A percentile compares a stretch with the other conserved stretches of the same genome.
Conservation (phyloP, 2,888 invertebrate genomes). For the Troides helena region DNA sequence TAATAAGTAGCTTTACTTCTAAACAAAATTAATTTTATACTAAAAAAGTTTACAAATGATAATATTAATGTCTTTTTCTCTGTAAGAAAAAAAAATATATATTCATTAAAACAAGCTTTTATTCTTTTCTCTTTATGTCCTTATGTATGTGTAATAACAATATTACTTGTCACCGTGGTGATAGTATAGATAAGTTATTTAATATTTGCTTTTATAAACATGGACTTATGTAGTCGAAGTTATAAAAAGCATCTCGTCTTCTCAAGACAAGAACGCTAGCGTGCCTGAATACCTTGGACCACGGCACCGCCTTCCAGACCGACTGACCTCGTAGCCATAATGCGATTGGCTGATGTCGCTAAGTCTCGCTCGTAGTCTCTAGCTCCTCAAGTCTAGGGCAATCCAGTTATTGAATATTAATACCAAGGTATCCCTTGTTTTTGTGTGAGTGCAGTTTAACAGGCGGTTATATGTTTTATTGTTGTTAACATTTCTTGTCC, state of each 20-base stretch:
- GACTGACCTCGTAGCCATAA: constrained; percentile 33
- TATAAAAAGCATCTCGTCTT: constrained; percentile 13
- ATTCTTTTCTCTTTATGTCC: not conserved
- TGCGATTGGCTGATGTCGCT: constrained; percentile 34
- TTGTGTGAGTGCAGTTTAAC: constrained; percentile 6
- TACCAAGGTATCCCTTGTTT: constrained; percentile 16
- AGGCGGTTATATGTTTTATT: constrained; percentile 17
- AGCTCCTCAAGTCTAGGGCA: constrained; percentile 20
- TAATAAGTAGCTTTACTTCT: too few relatives aligned
- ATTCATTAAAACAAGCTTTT: not conserved
- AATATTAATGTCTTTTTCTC: too few relatives aligned
- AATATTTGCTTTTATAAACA: not conserved
- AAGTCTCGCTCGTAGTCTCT: constrained; percentile 29
- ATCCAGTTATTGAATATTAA: constrained; percentile 28
- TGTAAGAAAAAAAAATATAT: too few relatives aligned
- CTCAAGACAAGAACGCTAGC: constrained; percentile 5
- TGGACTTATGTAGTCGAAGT: not conserved
- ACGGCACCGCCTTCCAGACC: constrained; percentile 33
- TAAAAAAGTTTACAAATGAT: too few relatives aligned
- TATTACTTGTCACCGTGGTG: not conserved
- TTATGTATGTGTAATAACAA: not conserved
- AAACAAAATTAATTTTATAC: too few relatives aligned
- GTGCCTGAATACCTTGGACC: constrained; percentile 28
- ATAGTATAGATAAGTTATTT: not conserved
- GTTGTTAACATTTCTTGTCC: constrained; percentile 23